Percentiles rank a stretch among this genome's conserved stretches.
phyloP scores from a whole-genome alignment of 1,140 invertebrate species.

The Venustaconcha ellipsiformis region DNA sequence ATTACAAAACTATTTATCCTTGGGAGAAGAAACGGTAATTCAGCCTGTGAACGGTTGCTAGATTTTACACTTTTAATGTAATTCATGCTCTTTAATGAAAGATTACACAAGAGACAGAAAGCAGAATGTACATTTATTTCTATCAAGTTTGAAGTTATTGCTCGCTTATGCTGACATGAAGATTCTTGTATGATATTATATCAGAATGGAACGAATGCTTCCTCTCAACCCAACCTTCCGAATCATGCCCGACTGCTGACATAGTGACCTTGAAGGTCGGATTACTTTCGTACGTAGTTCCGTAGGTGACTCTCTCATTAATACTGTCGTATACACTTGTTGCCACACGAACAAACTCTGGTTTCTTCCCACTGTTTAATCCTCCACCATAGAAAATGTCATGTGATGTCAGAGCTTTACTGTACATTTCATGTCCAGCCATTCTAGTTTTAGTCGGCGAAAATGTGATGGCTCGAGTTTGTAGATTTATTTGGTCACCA shows the following conservation, averaged over 20 bases:
- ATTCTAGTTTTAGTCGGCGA: constrained; percentile 39
- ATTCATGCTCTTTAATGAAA: no score
- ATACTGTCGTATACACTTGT: constrained; percentile 37
- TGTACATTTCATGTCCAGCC: constrained; percentile 45
- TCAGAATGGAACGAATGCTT: constrained; percentile 34
- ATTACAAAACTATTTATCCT: no score
- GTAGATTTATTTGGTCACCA: constrained; percentile 32
- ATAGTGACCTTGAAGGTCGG: constrained; percentile 34
- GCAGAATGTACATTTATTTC: no score
- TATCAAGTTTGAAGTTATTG: neutral
- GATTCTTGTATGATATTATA: constrained; percentile 39
- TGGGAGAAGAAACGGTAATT: no score
- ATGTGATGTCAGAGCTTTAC: constrained; percentile 32
- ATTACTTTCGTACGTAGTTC: constrained; percentile 27
- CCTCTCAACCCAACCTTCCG: constrained; percentile 33
- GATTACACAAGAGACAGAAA: no score
- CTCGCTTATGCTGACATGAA: constrained; percentile 1
- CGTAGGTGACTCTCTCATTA: constrained; percentile 13
- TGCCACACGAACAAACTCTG: constrained; percentile 39
- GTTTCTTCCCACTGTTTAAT: constrained; percentile 11
- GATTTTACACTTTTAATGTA: no score
- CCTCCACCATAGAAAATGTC: constrained; percentile 47
- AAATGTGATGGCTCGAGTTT: constrained; percentile 37
- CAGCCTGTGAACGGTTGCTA: no score
- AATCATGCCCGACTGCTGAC: constrained; percentile 12